Percentiles rank a stretch among this genome's conserved stretches.
Conservation (phyloP, 2,113 vertebrate species). For the Cygnus buccinator region DNA sequence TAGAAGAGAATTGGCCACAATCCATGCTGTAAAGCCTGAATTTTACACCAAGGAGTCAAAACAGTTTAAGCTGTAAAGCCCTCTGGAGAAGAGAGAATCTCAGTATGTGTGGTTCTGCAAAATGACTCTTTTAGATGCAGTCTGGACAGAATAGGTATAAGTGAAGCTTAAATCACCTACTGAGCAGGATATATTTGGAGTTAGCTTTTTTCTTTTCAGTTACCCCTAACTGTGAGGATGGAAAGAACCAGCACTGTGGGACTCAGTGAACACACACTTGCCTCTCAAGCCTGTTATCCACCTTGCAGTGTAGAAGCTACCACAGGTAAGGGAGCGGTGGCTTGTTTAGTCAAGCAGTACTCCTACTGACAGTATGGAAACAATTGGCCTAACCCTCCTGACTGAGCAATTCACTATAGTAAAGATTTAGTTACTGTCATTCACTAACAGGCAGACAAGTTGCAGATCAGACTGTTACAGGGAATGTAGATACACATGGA, state of each 20-base stretch:
- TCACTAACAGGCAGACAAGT: background rate
- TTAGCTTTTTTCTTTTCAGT: background rate
- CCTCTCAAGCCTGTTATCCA: background rate
- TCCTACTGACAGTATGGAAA: background rate
- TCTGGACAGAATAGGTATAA: background rate
- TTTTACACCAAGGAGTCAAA: background rate
- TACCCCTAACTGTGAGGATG: background rate
- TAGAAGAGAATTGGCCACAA: background rate
- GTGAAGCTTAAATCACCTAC: background rate
- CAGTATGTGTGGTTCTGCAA: background rate
- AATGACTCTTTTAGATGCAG: background rate
- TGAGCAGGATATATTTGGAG: background rate
- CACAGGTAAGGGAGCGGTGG: background rate
- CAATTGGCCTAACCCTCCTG: background rate
- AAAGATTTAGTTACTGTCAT: background rate
- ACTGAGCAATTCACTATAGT: background rate
- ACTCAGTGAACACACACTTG: background rate
- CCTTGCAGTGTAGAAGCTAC: background rate
- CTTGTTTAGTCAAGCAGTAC: background rate
- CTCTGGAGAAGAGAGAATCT: background rate
- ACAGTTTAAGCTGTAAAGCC: background rate
- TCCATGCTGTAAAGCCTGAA: background rate
- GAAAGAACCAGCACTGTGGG: rapidly evolving
- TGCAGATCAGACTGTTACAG: background rate
- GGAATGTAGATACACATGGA: background rate